Base-by-base conservation (phyloP, 2,113 vertebrate genomes). In the Zosterops japonicus region DNA sequence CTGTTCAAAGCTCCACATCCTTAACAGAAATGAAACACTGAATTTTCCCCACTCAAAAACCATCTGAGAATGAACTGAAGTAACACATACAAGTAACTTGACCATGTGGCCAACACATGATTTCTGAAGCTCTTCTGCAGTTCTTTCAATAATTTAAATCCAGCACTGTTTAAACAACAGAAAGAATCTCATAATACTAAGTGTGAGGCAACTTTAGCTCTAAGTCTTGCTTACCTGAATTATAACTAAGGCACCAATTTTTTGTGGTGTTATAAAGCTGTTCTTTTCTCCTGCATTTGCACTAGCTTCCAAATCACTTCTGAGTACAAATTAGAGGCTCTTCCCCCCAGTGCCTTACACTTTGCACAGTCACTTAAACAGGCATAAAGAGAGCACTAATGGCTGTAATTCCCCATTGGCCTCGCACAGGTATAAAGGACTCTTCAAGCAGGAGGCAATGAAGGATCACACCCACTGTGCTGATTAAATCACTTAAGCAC, bases 281-380 rank as follows among this genome's bases (percentile, higher is more conserved):
- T 44, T 90, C 41, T 86, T 72, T 47, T 55, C 86, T 70, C 42
- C 31, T 56, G 39, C 59, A 81, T 83, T 93, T 90, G 36, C 83
- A 83, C 39, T 33, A 47, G 36, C n/a, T 80, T 90, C 78, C 75
- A 88, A 92, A 90, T 61, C 35, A 86, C 46, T 94, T 83, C 46
- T n/a, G 39, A 93, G 60, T 47, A 83, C 68, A 90, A 90, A 94
- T 81, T 55, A 87, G 60, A 95, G 42, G 35, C 76, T 70, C 90
- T 49, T 92, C 44, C 49, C 83, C 68, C 46, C 67, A 76, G 67
- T 77, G 87, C 71, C 82, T 93, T 71, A 50, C 59, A 83, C 79
- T 94, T 87, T 80, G 55, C 85, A 90, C 75, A 94, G 95, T 83
- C 92, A 92, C 85, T 97, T 94, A 97, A 93, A 83, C 83, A 93